These are phyloP conservation scores for Drosophila greeni DNA, from an alignment of 2,888 invertebrate species.

Conservation along the genomic window DNA sequence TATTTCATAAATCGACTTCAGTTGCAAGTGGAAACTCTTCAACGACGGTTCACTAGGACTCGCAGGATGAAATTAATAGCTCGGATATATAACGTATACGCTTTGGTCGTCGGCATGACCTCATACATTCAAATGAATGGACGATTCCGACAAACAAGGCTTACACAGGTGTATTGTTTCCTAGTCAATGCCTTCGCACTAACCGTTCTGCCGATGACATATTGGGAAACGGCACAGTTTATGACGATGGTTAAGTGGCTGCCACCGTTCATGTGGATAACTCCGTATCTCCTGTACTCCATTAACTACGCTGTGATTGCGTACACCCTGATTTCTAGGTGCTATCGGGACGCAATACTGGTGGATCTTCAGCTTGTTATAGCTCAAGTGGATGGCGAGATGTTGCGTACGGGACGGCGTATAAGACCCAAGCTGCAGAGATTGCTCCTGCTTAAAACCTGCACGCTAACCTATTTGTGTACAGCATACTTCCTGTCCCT, in stretches of 20 bases:
- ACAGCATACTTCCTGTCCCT: background rate
- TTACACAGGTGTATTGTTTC: constrained; percentile 24
- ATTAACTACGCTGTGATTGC: constrained; percentile 27
- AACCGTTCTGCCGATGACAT: constrained; percentile 12
- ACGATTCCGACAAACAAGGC: constrained; percentile 12
- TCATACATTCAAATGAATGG: constrained; percentile 22
- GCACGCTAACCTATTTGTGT: background rate
- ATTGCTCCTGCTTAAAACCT: constrained; percentile 3
- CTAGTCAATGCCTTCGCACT: constrained; percentile 22
- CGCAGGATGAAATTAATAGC: constrained; percentile 4
- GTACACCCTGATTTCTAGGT: constrained; percentile 41
- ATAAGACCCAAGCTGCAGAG: background rate
- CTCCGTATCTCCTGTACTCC: constrained; percentile 29
- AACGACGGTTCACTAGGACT: background rate
- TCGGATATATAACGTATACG: constrained; percentile 27
- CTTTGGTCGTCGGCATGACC: constrained; percentile 47
- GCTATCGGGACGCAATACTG: constrained; percentile 32
- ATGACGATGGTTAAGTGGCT: constrained; percentile 3
- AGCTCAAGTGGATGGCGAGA: background rate
- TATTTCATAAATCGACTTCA: background rate
- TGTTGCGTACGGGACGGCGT: background rate
- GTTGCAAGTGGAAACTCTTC: background rate
- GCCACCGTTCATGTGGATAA: constrained; percentile 23
- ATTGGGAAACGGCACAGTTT: constrained; percentile 1
- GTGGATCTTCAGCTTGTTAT: constrained; percentile 17